Evolutionary conservation across 2,113 vertebrate species (phyloP), one percentile per base, ranked within the genome.

Genomic region (Blennius ocellaris): DNA sequence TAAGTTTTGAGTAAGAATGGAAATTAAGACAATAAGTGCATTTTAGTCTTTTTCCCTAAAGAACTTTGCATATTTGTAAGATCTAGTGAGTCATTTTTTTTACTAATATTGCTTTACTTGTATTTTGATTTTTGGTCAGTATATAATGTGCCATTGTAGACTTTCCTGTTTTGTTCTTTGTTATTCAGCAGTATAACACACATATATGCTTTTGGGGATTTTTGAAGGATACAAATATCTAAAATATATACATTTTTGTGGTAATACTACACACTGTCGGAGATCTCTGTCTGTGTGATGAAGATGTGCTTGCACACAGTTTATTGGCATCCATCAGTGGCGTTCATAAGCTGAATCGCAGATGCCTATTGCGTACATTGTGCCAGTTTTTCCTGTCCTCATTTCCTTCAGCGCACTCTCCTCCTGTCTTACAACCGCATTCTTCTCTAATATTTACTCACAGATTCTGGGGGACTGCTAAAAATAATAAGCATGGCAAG

Each of bases 261-360:
- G 40, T 38, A 12, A 3, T 36, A 9, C 10, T 44, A 12, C 40
- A 30, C 21, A 52, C n/a, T 36, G 6, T 0, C 10, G 40, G 16
- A 51, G 36, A 14, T 64, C 64, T 48, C n/a, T 44, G 15, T 66
- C 12, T 66, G 48, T 55, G 12, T 45, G 6, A 17, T 38, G 15
- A 30, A 30, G 21, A 30, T 30, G 21, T 10, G n/a, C 8, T 0
- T 36, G 30, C 38, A 52, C 51, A 30, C 0, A 30, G 30, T 73
- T 64, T 8, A 52, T 58, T 67, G 49, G 30, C 67, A 43, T 60
- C 16, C 51, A 63, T 80, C 45, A 64, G 7, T 57, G 59, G 62
- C 51, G 47, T 58, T 69, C 54, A 80, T 74, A 40, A 78, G 38
- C 30, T 48, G 36, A 72, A 55, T 73, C 53, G 6, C 41, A 78